Conservation (phyloP, 2,797 vertebrate genomes). For the Hypotaenidia okinawae region DNA sequence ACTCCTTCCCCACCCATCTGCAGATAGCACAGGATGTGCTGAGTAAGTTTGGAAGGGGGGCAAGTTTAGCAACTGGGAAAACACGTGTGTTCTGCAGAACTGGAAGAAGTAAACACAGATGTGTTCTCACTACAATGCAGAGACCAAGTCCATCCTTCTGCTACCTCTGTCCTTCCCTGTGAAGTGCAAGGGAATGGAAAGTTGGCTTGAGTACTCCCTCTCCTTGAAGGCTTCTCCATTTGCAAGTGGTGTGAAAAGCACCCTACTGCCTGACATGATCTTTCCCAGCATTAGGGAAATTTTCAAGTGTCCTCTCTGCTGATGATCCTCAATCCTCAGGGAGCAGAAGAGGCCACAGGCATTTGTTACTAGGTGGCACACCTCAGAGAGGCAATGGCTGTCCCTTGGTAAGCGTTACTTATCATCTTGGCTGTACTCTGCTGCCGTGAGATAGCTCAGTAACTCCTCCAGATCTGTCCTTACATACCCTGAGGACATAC, state of each 20-base stretch:
- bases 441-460: not conserved
- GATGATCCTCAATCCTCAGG: not conserved
- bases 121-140: not conserved
- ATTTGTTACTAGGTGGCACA: not conserved
- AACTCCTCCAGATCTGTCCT: constrained; percentile 41
- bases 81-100: rapidly evolving
- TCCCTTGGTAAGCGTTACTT: not conserved
- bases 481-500: not conserved
- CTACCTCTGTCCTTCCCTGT: not conserved
- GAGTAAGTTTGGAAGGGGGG: not conserved
- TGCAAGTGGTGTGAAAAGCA: not conserved
- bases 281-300: not conserved
- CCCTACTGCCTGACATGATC: not conserved
- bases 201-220: not conserved
- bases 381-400: not conserved
- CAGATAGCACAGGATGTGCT: not conserved
- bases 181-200: not conserved
- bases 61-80: not conserved
- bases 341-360: not conserved
- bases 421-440: not conserved
- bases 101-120: not conserved
- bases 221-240: not conserved
- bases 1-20: not conserved
- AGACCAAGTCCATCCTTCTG: not conserved
- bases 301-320: not conserved